Percentiles rank a stretch among this genome's conserved stretches.
These are phyloP conservation scores for Octonoba sinensis DNA, from an alignment of 2,888 invertebrate species.

Conservation along the genomic window DNA sequence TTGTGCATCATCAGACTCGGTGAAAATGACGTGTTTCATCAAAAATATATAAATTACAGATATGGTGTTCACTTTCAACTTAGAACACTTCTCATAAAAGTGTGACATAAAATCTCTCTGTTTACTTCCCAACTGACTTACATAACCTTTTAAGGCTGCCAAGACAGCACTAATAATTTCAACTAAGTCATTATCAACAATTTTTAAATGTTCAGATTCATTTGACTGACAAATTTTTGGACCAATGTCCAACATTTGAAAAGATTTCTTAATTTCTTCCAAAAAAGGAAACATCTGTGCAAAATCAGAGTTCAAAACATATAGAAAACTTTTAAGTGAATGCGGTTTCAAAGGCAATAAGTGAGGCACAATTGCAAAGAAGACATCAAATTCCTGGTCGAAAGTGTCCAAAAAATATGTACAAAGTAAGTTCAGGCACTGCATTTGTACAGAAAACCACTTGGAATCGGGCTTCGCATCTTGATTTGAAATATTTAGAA, in stretches of 20 bases:
- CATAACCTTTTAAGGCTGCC: slow-evolving; percentile 15
- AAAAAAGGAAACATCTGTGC: slow-evolving; percentile 16
- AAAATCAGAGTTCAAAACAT: slow-evolving; percentile 24
- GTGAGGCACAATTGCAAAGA: slow-evolving; percentile 21
- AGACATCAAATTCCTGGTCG: slow-evolving; percentile 14
- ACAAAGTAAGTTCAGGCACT: slow-evolving; percentile 23
- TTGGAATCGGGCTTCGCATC: neutral
- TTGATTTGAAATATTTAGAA: slow-evolving; percentile 19
- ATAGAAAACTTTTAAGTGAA: slow-evolving; percentile 9
- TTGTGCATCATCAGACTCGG: neutral
- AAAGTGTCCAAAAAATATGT: neutral
- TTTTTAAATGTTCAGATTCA: neutral
- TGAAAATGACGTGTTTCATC: slow-evolving; percentile 3
- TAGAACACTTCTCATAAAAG: slow-evolving; percentile 3
- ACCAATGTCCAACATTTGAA: neutral
- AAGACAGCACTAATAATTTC: slow-evolving; percentile 17
- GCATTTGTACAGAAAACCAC: slow-evolving; percentile 42
- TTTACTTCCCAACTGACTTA: neutral
- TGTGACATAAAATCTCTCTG: slow-evolving; percentile 9
- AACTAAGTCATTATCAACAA: neutral
- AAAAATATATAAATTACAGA: slow-evolving; percentile 15
- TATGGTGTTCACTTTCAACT: neutral
- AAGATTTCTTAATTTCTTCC: neutral
- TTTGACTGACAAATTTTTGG: too few species aligned
- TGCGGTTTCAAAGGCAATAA: slow-evolving; percentile 31